Conservation (phyloP, 1,140 invertebrate genomes). For the Tetraneura akinire region DNA sequence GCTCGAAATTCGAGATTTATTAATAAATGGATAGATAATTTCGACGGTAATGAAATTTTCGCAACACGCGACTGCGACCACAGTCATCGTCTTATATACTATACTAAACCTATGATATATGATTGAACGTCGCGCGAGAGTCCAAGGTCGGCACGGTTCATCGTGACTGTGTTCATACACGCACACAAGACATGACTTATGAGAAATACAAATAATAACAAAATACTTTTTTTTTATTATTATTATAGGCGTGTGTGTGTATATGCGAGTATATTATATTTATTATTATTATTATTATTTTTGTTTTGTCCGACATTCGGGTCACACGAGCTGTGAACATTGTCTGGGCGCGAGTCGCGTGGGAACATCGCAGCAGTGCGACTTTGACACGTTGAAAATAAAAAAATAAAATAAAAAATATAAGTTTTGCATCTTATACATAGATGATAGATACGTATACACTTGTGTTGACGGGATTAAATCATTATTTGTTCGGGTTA, state of each 20-base stretch:
- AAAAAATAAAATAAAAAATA: too few species aligned
- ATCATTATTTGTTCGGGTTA: neutral
- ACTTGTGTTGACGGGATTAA: neutral
- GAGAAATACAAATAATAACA: neutral
- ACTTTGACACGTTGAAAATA: slow-evolving; percentile 38
- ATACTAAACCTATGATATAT: too few species aligned
- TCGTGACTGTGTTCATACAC: slow-evolving; percentile 34
- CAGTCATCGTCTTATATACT: neutral
- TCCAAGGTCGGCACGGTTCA: slow-evolving; percentile 43
- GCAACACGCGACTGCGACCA: neutral
- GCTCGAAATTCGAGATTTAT: too few species aligned
- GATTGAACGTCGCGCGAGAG: slow-evolving; percentile 5
- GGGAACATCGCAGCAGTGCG: slow-evolving; percentile 25
- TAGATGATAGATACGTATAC: too few species aligned
- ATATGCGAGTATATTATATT: neutral
- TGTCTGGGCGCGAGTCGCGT: slow-evolving; percentile 14
- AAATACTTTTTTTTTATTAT: slow-evolving; percentile 12
- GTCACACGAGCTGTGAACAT: slow-evolving; percentile 36
- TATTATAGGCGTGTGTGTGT: neutral
- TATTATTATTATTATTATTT: slow-evolving; percentile 29
- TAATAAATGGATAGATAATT: neutral
- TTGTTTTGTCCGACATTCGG: slow-evolving; percentile 30
- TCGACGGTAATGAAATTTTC: slow-evolving; percentile 42
- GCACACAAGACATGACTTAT: neutral
- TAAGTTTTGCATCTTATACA: too few species aligned